Evolutionary conservation across 2,888 invertebrate genomes (phyloP).

Genomic region (Laothoe populi): DNA sequence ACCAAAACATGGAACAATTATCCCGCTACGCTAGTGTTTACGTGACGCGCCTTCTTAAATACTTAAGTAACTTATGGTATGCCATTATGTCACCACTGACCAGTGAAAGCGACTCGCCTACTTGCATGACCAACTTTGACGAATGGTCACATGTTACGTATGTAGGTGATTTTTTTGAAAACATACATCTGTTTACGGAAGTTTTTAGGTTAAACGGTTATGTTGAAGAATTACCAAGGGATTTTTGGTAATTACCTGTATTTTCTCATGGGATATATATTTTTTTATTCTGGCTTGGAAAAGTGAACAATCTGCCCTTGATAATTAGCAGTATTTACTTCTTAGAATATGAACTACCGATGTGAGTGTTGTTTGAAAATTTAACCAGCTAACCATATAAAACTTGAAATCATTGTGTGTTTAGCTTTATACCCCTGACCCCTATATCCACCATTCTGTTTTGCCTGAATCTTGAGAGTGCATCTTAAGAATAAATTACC

Average conservation of each 20-base stretch:
- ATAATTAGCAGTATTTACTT: no score
- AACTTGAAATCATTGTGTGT: no score
- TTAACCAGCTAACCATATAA: no score
- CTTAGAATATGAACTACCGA: no score
- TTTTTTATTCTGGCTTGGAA: no score
- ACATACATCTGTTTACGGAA: not conserved
- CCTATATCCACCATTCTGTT: no score
- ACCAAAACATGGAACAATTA: slow-evolving; percentile 30
- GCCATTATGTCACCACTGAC: slow-evolving; percentile 42
- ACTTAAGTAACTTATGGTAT: slow-evolving; percentile 38
- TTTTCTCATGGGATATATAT: not conserved
- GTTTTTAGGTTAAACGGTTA: not conserved
- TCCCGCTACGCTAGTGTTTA: slow-evolving; percentile 34
- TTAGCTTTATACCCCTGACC: no score
- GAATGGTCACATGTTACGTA: slow-evolving; percentile 28
- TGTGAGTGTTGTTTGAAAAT: no score
- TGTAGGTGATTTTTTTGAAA: slow-evolving; percentile 28
- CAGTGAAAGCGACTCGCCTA: slow-evolving; percentile 40
- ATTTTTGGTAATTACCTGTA: not conserved
- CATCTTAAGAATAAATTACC: no score
- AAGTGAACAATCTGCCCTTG: no score
- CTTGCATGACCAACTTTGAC: slow-evolving; percentile 32
- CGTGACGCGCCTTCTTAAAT: slow-evolving; percentile 38
- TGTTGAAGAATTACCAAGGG: not conserved
- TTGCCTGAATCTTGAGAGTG: no score